Percentiles rank a stretch among this genome's conserved stretches.
Evolutionary conservation across 2,797 vertebrate genomes (phyloP).

Genomic region (Bothrops alternatus): DNA sequence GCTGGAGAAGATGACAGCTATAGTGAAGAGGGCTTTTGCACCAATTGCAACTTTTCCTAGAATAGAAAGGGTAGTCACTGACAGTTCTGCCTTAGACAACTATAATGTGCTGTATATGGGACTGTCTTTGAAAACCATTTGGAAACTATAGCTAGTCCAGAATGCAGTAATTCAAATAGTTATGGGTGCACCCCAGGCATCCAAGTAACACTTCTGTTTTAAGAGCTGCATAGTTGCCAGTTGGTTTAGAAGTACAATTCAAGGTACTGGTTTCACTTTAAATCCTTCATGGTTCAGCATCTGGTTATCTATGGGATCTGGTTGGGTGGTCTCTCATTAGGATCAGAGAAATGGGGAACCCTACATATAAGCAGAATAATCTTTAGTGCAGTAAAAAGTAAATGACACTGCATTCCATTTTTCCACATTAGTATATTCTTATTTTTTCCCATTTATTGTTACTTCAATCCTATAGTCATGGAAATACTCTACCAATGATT

Average conservation of each 20-base stretch:
- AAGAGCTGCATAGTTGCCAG: background rate
- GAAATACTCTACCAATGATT: background rate
- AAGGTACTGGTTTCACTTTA: background rate
- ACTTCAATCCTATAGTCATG: background rate
- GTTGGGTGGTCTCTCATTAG: background rate
- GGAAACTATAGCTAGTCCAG: background rate
- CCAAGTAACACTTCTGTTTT: background rate
- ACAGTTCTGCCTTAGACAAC: background rate
- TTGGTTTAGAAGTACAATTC: background rate
- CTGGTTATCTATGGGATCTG: background rate
- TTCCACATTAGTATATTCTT: background rate
- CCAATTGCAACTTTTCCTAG: background rate
- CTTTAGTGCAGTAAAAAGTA: background rate
- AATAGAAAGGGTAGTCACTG: background rate
- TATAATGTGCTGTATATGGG: background rate
- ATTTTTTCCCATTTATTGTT: background rate
- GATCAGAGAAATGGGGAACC: background rate
- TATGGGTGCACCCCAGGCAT: background rate
- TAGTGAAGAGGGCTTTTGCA: background rate
- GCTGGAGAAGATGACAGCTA: background rate
- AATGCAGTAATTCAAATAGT: background rate
- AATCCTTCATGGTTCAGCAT: background rate
- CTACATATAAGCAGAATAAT: background rate
- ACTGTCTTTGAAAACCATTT: background rate
- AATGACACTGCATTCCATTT: background rate